Evolutionary conservation across 2,113 vertebrate genomes (phyloP).

Genomic region (Tympanuchus pallidicinctus): DNA sequence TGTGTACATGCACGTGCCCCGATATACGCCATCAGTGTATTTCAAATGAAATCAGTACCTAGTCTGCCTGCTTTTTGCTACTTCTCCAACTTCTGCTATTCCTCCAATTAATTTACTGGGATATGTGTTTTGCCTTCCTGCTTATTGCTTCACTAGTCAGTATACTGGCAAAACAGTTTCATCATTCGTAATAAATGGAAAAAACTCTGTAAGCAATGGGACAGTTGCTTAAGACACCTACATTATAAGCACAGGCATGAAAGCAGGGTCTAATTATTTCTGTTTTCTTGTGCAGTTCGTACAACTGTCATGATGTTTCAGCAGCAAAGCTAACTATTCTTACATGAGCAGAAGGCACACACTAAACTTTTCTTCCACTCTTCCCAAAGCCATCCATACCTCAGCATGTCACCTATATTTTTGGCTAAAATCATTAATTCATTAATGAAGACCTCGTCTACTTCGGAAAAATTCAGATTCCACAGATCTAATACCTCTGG

Average conservation of each 20-base stretch:
- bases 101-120: background rate
- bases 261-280: background rate
- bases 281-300: background rate
- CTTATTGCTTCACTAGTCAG: background rate
- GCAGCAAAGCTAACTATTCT: background rate
- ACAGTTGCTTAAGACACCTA: background rate
- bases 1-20: accelerated
- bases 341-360: background rate
- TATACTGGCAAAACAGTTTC: background rate
- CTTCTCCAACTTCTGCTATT: background rate
- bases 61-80: background rate
- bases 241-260: background rate
- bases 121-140: background rate
- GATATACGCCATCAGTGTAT: background rate
- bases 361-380: background rate
- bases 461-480: background rate
- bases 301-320: background rate
- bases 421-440: background rate
- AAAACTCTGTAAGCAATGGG: background rate
- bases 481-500: background rate
- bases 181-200: background rate
- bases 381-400: background rate
- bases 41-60: background rate
- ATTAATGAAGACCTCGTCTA: background rate
- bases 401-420: background rate